phyloP scores from a whole-genome alignment of 1,140 invertebrate genomes.

The Stratiolaelaps scimitus region DNA sequence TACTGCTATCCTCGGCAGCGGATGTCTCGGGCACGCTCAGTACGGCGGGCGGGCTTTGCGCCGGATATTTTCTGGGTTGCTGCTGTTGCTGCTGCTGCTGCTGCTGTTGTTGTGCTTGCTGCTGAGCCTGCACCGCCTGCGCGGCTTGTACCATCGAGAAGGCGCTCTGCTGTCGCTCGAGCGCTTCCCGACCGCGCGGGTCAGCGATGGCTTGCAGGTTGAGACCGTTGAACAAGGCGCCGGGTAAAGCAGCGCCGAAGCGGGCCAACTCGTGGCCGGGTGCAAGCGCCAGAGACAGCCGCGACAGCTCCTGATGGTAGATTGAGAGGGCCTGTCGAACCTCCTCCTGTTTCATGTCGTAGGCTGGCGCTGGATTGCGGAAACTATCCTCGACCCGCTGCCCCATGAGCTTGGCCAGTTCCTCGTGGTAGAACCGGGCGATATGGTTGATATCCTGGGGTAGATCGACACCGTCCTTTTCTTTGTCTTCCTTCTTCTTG shows the following conservation, averaged over 20 bases:
- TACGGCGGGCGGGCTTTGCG: constrained; percentile 31
- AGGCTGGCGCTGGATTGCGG: constrained; percentile 33
- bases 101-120: constrained; percentile 27
- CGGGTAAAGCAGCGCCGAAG: constrained; percentile 30
- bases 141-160: constrained; percentile 22
- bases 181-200: constrained; percentile 24
- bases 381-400: constrained; percentile 35
- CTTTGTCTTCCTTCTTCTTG: constrained; percentile 48
- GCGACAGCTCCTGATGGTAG: constrained; percentile 78
- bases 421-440: constrained; percentile 88
- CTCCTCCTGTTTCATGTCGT: constrained; percentile 62
- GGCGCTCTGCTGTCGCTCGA: constrained; percentile 26
- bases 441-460: constrained; percentile 77
- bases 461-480: constrained; percentile 72
- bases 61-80: constrained; percentile 30
- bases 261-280: constrained; percentile 32
- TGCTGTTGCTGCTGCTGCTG: constrained; percentile 28
- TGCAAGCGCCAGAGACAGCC: constrained; percentile 47
- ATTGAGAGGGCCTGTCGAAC: constrained; percentile 75
- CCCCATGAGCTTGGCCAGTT: constrained; percentile 79
- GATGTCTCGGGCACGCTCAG: constrained; percentile 29
- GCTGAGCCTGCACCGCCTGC: constrained; percentile 27
- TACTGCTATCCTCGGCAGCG: constrained; percentile 44
- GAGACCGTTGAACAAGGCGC: constrained; percentile 27
- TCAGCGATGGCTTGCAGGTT: constrained; percentile 28